Evolutionary conservation across 2,888 invertebrate genomes (phyloP).

Genomic region (Saturnia japonica): DNA sequence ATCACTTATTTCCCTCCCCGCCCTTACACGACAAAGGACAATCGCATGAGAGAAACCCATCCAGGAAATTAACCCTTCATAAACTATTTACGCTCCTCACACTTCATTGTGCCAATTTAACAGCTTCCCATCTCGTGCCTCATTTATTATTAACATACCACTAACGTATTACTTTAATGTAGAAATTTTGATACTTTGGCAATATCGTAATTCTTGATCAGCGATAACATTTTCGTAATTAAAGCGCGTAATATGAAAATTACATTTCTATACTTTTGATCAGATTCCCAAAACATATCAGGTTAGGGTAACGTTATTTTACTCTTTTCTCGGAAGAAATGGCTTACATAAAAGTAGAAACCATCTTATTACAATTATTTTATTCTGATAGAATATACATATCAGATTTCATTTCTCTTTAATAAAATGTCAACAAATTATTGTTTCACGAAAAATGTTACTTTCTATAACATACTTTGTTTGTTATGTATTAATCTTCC

Average conservation of each 20-base stretch:
- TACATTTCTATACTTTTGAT: neutral
- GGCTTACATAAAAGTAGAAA: neutral
- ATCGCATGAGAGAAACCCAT: slow-evolving; percentile 6
- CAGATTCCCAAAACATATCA: neutral
- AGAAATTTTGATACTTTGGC: neutral
- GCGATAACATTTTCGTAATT: neutral
- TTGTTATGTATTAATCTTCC: too few relatives aligned
- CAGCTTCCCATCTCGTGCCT: slow-evolving; percentile 7
- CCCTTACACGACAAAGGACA: slow-evolving; percentile 2
- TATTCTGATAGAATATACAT: too few relatives aligned
- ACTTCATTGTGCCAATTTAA: slow-evolving; percentile 16
- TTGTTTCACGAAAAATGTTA: too few relatives aligned
- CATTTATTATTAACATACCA: neutral
- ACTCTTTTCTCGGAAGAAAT: too few relatives aligned
- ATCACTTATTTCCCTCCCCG: slow-evolving; percentile 1
- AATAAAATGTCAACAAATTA: too few relatives aligned
- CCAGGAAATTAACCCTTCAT: slow-evolving; percentile 11
- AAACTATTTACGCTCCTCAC: slow-evolving; percentile 9
- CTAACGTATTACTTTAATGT: neutral
- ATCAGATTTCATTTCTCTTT: too few relatives aligned
- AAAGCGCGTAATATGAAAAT: neutral
- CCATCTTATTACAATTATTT: too few relatives aligned
- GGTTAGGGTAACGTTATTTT: too few relatives aligned
- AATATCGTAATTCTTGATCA: neutral
- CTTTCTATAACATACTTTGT: too few relatives aligned